Conservation (phyloP, 2,113 vertebrate species). For the Sphaerodactylus townsendi region DNA sequence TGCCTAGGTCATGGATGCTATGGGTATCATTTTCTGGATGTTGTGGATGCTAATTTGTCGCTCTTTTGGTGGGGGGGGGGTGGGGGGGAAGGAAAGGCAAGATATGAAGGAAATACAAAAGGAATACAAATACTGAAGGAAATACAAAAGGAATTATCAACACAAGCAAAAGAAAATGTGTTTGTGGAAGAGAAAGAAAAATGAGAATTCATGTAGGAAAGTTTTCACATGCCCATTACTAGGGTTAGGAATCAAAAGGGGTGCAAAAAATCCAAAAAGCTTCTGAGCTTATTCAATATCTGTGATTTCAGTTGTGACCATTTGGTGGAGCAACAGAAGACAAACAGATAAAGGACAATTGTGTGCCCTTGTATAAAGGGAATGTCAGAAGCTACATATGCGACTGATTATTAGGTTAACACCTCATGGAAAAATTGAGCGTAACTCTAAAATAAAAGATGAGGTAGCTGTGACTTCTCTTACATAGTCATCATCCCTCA, state of each 20-base stretch:
- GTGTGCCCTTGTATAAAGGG: slow-evolving; percentile 41
- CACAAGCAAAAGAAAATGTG: background rate
- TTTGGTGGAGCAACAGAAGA: background rate
- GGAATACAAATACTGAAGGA: background rate
- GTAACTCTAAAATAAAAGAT: background rate
- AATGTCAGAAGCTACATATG: background rate
- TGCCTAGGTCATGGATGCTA: no score
- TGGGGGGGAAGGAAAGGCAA: background rate
- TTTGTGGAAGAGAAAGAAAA: background rate
- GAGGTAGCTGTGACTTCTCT: background rate
- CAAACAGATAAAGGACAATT: background rate
- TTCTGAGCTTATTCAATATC: background rate
- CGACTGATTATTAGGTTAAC: background rate
- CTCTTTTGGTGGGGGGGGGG: background rate
- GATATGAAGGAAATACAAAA: background rate
- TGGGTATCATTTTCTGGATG: background rate
- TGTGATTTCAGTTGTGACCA: background rate
- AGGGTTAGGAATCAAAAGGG: background rate
- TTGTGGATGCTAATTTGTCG: background rate
- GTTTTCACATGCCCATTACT: background rate
- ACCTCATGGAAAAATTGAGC: background rate
- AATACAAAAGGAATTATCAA: background rate
- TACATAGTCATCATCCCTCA: background rate
- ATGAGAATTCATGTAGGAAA: background rate
- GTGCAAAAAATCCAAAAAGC: background rate